A percentile compares a stretch with the other conserved stretches of the same genome.
Conservation (phyloP, 2,797 vertebrate genomes). For the Sebastes minor region DNA sequence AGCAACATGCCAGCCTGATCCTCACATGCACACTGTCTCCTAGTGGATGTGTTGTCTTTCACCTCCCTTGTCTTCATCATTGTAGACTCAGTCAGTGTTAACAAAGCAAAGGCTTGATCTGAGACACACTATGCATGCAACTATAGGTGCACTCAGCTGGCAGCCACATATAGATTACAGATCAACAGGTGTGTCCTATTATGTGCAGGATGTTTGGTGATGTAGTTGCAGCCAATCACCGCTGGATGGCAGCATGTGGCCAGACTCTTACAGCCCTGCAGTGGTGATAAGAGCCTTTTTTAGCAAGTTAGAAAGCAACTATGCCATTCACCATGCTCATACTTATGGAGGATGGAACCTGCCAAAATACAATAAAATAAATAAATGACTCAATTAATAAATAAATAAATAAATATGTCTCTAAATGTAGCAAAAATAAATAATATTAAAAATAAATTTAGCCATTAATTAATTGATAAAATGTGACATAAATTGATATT, state of each 20-base stretch:
- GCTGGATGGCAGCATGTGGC: conserved; percentile 46
- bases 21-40: neutral
- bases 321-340: no score
- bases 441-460: no score
- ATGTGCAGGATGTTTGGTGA: neutral
- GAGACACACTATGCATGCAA: neutral
- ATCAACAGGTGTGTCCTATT: conserved; percentile 62
- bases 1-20: neutral
- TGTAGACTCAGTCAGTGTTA: neutral
- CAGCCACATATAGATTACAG: neutral
- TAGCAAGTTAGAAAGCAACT: no score
- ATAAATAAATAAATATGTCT: no score
- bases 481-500: no score
- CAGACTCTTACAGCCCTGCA: neutral
- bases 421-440: no score
- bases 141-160: neutral
- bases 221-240: neutral
- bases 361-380: no score
- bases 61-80: neutral
- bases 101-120: conserved; percentile 7
- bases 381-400: no score
- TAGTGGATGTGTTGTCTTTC: neutral
- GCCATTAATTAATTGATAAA: no score
- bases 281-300: no score
- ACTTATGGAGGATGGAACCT: no score